A percentile compares a stretch with the other conserved stretches of the same genome.
phyloP scores from a whole-genome alignment of 2,113 vertebrate species.

The Phrynosoma platyrhinos region DNA sequence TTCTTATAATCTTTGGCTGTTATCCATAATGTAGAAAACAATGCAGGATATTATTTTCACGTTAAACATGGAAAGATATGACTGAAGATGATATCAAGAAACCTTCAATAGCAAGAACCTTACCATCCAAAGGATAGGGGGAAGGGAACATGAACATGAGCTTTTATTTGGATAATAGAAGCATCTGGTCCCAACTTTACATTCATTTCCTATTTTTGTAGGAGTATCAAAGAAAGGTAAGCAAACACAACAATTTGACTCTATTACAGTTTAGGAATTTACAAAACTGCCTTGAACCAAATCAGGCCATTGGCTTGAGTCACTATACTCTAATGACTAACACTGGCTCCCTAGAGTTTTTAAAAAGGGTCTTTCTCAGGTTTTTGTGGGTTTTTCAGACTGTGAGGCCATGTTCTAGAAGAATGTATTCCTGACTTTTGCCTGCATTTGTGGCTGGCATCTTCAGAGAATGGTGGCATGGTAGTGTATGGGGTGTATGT shows the following conservation, averaged over 20 bases:
- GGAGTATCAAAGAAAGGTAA: neutral
- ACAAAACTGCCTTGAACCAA: neutral
- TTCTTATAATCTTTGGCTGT: conserved; percentile 36
- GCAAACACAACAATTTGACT: neutral
- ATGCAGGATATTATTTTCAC: neutral
- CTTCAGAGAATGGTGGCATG: no score
- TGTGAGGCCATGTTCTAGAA: no score
- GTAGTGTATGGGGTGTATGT: no score
- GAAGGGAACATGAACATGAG: conserved; percentile 10
- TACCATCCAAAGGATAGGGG: neutral
- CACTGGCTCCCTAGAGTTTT: no score
- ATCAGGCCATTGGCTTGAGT: no score
- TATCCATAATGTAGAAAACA: neutral
- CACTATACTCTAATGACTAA: no score
- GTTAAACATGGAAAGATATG: conserved; percentile 12
- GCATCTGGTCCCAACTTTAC: conserved; percentile 9
- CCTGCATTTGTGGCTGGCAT: no score
- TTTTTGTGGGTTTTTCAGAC: no score
- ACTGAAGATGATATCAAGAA: conserved; percentile 1
- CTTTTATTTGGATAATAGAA: conserved; percentile 32
- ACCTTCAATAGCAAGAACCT: conserved; percentile 39
- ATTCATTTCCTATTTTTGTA: conserved; percentile 44
- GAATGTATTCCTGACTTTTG: no score
- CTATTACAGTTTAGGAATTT: neutral
- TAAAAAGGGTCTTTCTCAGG: no score